Evolutionary conservation across 2,113 vertebrate species (phyloP), one percentile per base, ranked within the genome.

Genomic region (Microcebus jonahi): DNA sequence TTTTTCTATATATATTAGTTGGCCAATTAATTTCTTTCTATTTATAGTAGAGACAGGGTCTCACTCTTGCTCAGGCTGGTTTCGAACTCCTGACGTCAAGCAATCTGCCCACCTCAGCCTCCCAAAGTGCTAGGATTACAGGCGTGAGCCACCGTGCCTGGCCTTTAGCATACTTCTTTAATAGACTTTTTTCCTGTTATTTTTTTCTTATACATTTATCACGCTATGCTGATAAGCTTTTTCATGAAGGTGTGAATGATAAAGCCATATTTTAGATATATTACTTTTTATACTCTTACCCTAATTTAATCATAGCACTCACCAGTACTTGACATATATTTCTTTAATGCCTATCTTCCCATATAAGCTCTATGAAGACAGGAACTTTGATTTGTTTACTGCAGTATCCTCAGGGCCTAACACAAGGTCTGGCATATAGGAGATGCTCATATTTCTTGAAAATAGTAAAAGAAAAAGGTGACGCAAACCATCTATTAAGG

Each of bases 171-270:
- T 77, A 79, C 45, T 79, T 93, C 53, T 57, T 75, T 73, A 90
- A 61, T 18, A 77, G 42, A 3, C 73, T 71, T 83, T 83, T 45
- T 61, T 53, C 48, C 20, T 59, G 55, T 15, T 55, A 57, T 67
- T 90, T 96, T 76, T 65, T 83, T 14, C 61, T 88, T 68, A 88
- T 9, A 80, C 65, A 77, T 91, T 27, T 89, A 88, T 83, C 50
- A 61, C 55, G 27, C 59, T 45, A 75, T 82, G 65, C 36, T 68
- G 65, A 86, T 39, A 85, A 4, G 20, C 4, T 65, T 84, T 84
- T 89, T 76, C 65, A 55, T 84, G 70, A 80, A 92, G 14, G 23
- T 91, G n/a, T 88, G 63, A 88, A 42, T 77, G n/a, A 94, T 48
- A 95, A 86, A 48, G 67, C 42, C 48, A 65, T 34, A 55, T 68